Evolutionary conservation across 2,797 vertebrate species (phyloP), one percentile per base, ranked within the genome.

Genomic region (Pipistrellus pygmaeus): DNA sequence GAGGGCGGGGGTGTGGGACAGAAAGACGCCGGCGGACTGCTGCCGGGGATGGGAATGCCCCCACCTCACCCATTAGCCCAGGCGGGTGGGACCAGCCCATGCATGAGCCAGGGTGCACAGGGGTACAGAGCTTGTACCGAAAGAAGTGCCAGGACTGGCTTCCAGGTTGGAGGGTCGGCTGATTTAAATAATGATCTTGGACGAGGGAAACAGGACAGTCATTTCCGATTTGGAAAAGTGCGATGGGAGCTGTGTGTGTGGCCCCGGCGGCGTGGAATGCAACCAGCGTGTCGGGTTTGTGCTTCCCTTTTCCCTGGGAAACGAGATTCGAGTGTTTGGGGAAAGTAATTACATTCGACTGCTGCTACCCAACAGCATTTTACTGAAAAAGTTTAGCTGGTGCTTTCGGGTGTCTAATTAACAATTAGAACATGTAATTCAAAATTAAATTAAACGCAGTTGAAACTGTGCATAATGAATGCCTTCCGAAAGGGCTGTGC

Each of bases 341-440:
- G 9, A 3, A 17, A 11, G 14, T 62, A 60, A 38, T 53, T 75
- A 66, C 41, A 8, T 15, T 68, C 35, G 8, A 4, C 32, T 66
- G 27, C 44, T 85, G 32, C 78, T 91, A 46, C 68, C 18, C 21
- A 27, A 17, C 44, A 38, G 51, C 75, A 32, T 25, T 64, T 21
- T 35, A 82, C 57, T 41, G 85, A 6, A 77, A 48, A 69, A 46
- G 21, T 11, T 32, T 53, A 53, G 55, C 41, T 80, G 90, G 68
- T 53, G 46, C 48, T 38, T 81, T 46, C 27, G 46, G 82, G 64
- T 11, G 84, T 20, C 44, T 86, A 73, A 60, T 66, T 93, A 73
- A 68, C 62, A 90, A 85, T 48, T 14, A 83, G 91, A 78, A 60
- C 90, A 55, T 48, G 17, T 41, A 32, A 85, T 82, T 95, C 48